Evolutionary conservation across 2,113 vertebrate genomes (phyloP).

Genomic region (Bettongia penicillata): DNA sequence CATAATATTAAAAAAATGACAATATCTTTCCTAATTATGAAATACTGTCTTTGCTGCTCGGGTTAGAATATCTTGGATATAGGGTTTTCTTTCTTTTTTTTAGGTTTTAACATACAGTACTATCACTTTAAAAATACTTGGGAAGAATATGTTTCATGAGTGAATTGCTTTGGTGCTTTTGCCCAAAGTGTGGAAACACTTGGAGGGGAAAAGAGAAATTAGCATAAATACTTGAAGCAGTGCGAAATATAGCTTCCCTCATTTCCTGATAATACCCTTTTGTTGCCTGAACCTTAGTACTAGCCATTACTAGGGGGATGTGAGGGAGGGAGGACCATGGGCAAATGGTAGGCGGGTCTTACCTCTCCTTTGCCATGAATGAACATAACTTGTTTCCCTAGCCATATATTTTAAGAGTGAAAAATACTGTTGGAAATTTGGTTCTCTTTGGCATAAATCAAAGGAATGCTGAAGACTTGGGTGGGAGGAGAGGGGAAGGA

Average conservation of each 20-base stretch:
- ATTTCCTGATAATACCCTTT: background rate
- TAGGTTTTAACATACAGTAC: constrained; percentile 55
- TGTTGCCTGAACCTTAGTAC: accelerated
- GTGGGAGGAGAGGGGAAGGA: background rate
- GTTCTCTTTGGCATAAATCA: background rate
- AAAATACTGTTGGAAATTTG: background rate
- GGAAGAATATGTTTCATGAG: constrained; percentile 72
- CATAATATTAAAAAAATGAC: constrained; percentile 70
- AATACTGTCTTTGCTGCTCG: constrained; percentile 64
- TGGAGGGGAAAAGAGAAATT: constrained; percentile 56
- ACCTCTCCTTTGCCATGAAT: background rate
- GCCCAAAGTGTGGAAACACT: constrained; percentile 56
- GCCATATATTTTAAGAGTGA: background rate
- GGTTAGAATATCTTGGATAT: constrained; percentile 63
- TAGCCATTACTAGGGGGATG: background rate
- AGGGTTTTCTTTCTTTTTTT: constrained; percentile 58
- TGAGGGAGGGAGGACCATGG: background rate
- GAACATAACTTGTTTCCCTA: background rate
- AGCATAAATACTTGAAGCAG: constrained; percentile 23
- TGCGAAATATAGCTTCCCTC: background rate
- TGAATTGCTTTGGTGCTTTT: constrained; percentile 28
- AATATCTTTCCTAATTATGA: constrained; percentile 76
- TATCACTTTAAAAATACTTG: constrained; percentile 74
- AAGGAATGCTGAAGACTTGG: background rate
- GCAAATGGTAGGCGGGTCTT: background rate